Evolutionary conservation across 2,888 invertebrate species (phyloP), one percentile per base, ranked within the genome.

Genomic region (Rotaria sp.): DNA sequence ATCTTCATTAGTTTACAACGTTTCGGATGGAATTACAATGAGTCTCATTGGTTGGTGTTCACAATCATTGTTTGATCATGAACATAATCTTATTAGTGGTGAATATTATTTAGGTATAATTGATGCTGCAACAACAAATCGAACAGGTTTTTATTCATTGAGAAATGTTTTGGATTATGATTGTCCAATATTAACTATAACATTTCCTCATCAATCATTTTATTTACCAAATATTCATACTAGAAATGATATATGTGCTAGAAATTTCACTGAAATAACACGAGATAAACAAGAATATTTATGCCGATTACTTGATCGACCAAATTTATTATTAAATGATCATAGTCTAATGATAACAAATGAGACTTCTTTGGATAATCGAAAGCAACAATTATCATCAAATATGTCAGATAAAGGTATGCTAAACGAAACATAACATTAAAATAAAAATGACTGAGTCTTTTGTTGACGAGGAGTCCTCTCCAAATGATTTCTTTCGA

Each of bases 141-240:
- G 41, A 45, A 41, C 80, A 45, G 80, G 80, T 45, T 80, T 80
- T 45, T 80, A 80, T 80, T 80, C 80, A 45, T 45, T 80, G 10
- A 45, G 80, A 80, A 80, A 80, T 80, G 35, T 80, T 24, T 41
- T 45, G 3, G 45, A 80, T 26, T 10, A 8, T 11, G 13, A 80
- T 80, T 80, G 80, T 80, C 26, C 45, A 80, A 80, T 80, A 80
- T 45, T 80, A n/a, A 45, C 38, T 35, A n/a, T 80, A 2, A 13
- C 80, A 80, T 80, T 80, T 45, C 45, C 35, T 4, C 2, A 45
- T 41, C 26, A 80, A 80, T 26, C 41, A 13, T 26, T 41, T 1
- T 7, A 21, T 5, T 45, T 18, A 26, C 80, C 80, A 24, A 21
- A 80, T 26, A 10, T 80, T 26, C 8, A 45, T n/a, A 13, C 41